These are phyloP conservation scores for Lasioglossum oenotherae DNA, from an alignment of 2,888 invertebrate genomes.

Conservation along the genomic window DNA sequence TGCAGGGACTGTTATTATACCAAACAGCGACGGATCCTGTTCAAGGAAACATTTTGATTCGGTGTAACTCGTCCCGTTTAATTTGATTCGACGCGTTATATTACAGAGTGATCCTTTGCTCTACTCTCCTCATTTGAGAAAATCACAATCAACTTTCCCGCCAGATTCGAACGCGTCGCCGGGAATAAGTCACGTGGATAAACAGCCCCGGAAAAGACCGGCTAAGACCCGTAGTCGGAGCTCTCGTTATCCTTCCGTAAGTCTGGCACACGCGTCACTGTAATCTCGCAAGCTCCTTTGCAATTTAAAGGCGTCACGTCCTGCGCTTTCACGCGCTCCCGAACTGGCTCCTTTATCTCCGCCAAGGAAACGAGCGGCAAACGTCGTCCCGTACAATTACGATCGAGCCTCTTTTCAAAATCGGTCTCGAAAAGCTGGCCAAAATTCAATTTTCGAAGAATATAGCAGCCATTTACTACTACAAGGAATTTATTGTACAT, in stretches of 20 bases:
- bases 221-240: neutral
- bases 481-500: no score
- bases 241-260: constrained; percentile 4
- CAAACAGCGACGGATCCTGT: neutral
- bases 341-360: neutral
- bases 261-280: constrained; percentile 1
- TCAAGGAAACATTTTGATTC: constrained; percentile 16
- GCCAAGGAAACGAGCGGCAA: neutral
- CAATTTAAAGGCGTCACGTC: constrained; percentile 29
- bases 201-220: constrained; percentile 1
- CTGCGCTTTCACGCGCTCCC: neutral
- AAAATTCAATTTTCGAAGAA: neutral
- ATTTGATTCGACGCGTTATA: constrained; percentile 44
- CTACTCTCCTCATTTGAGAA: no score
- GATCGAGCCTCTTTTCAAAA: neutral
- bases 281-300: constrained; percentile 29
- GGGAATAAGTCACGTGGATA: constrained; percentile 4
- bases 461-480: no score
- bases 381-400: constrained; percentile 14
- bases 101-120: constrained; percentile 4
- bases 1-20: constrained; percentile 14
- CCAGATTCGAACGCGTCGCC: neutral
- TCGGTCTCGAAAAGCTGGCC: neutral
- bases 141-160: neutral
- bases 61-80: neutral